Percentiles rank a stretch among this genome's conserved stretches.
These are phyloP conservation scores for Sinelater perroti DNA, from an alignment of 2,888 invertebrate species.

Conservation along the genomic window DNA sequence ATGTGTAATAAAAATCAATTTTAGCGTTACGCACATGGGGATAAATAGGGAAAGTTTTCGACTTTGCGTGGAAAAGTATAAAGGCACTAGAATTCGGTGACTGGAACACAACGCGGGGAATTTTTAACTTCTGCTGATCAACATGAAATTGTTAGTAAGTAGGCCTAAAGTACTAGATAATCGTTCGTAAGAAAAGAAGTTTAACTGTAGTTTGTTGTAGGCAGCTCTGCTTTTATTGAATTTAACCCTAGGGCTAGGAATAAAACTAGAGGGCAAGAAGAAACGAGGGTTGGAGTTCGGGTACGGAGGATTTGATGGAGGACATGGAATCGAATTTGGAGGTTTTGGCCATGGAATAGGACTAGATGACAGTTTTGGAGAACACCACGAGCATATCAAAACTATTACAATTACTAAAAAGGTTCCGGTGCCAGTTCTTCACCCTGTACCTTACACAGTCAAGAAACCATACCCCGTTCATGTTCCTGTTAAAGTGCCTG, in stretches of 20 bases:
- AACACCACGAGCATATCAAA: constrained; percentile 45
- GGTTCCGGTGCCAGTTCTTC: constrained; percentile 61
- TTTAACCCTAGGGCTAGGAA: background rate
- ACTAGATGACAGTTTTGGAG: constrained; percentile 39
- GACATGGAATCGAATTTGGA: constrained; percentile 30
- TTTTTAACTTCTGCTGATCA: background rate
- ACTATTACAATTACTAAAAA: constrained; percentile 50
- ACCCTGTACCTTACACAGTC: constrained; percentile 63
- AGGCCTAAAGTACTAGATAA: no score
- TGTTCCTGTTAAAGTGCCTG: constrained; percentile 57
- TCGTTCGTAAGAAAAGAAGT: background rate
- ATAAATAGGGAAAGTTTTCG: constrained; percentile 29
- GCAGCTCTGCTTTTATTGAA: constrained; percentile 12
- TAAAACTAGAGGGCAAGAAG: constrained; percentile 15
- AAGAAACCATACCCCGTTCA: constrained; percentile 65
- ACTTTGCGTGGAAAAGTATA: background rate
- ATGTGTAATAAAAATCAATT: constrained; percentile 21
- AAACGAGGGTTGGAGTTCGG: constrained; percentile 28
- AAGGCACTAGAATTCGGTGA: constrained; percentile 3
- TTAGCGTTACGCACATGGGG: constrained; percentile 17
- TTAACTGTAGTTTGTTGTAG: constrained; percentile 2
- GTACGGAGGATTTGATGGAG: constrained; percentile 29
- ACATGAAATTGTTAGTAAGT: constrained; percentile 24
- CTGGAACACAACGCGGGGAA: background rate
- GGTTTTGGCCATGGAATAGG: constrained; percentile 28